Evolutionary conservation across 2,888 invertebrate species (phyloP).

Genomic region (Amblyjoppa proteus): DNA sequence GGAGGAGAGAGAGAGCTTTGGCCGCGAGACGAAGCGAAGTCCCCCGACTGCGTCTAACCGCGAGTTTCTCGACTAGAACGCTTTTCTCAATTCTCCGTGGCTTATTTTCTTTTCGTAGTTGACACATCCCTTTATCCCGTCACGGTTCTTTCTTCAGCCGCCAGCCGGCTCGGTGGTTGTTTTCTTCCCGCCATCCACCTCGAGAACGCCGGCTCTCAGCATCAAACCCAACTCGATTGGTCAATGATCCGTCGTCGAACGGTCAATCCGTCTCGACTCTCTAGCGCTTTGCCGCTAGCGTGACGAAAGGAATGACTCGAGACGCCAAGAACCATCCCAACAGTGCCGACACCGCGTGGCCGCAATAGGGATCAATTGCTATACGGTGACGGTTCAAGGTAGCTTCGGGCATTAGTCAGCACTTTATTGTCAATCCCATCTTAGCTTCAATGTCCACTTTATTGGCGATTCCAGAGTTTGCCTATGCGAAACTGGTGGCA

Average conservation of each 20-base stretch:
- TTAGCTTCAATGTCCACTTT: constrained; percentile 27
- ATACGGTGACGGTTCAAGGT: constrained; percentile 16
- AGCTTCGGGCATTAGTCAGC: background rate
- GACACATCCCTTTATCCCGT: background rate
- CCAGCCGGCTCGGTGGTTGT: background rate
- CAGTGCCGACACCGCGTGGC: background rate
- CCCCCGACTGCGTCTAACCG: background rate
- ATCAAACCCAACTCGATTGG: background rate
- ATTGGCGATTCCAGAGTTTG: constrained; percentile 10
- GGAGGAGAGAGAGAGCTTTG: background rate
- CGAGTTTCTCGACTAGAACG: background rate
- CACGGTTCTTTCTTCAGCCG: background rate
- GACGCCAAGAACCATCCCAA: too few relatives aligned
- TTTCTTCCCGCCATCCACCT: background rate
- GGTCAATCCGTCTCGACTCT: background rate
- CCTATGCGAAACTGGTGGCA: background rate
- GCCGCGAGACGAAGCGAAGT: background rate
- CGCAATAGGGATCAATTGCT: constrained; percentile 19
- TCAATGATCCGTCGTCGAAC: background rate
- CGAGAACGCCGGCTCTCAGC: background rate
- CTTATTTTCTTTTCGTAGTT: background rate
- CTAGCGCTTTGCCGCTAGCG: background rate
- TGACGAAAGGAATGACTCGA: background rate
- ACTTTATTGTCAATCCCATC: constrained; percentile 4
- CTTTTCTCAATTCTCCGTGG: background rate